Base-by-base conservation (phyloP, 1,140 invertebrate species). In the Phymastichus coffea region DNA sequence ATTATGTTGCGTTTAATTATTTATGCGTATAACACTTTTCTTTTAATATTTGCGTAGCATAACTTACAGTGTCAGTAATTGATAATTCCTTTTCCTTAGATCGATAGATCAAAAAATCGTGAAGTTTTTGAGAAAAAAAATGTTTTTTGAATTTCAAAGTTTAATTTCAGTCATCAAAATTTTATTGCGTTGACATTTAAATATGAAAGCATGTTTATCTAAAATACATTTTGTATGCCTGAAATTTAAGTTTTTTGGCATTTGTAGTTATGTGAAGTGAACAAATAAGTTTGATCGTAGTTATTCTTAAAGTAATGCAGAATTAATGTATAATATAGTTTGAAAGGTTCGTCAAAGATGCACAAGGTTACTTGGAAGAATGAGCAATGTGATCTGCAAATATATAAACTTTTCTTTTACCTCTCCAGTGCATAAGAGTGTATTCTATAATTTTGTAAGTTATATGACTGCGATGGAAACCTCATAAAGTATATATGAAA, bases 1-100 rank as follows among this genome's bases (percentile, higher is more conserved):
- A 64, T 70, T 73, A 49, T 69, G 66, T 63, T 66, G 62, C 46
- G 65, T 76, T 51, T 71, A 67, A 66, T 41, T 52, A 48, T 54
- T 30, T 47, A 7, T 2, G 28, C 41, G 40, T 46, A 30, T 17
- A 59, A 19, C 54, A 54, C 33, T 41, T 12, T 43, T 51, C n/a
- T 52, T 55, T 8, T 55, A 49, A 30, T 57, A 38, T 56, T 61
- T 46, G 43, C 60, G 12, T 52, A 43, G 52, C 53, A 57, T 59
- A 52, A 59, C 57, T 37, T 22, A 52, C 23, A 38, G 30, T 59
- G 57, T 49, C 41, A 54, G 17, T 47, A 41, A 59, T 23, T 19
- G 37, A 46, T 26, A 38, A 54, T 47, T 48, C 48, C 48, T 60
- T 30, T 40, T 14, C 23, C 35, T 26, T 35, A 23, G 19, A 51